Base-by-base conservation (phyloP, 2,888 invertebrate species). In the Malachius bipustulatus region DNA sequence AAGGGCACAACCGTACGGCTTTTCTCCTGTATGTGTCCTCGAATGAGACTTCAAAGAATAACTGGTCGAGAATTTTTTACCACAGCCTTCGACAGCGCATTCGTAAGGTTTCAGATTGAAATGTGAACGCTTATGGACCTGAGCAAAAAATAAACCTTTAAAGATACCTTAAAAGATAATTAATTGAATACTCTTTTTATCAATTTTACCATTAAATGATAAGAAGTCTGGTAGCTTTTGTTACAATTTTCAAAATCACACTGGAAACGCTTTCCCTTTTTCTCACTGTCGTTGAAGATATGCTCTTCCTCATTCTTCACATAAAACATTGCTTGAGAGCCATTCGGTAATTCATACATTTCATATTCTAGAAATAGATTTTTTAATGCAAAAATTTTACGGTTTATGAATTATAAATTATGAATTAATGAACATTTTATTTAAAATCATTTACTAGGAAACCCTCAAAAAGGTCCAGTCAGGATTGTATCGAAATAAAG, bases 121-220 rank as follows among this genome's bases (percentile, higher is more conserved):
- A 46, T 71, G 71, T 33, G 59, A 63, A 36, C 70, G 55, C 47
- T 65, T 64, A 47, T 71, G 71, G 4, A 70, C 69, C 69, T 70
- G 43, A 4, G n/a, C n/a, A n/a, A 52, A 50, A 37, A 40, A 32
- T 38, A 27, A 39, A 39, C 27, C 14, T 14, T 2, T 3, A 3
- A 8, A 11, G 9, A 31, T 16, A 31, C 30, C 9, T 6, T 33
- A 33, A 28, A 32, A n/a, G 34, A 30, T 14, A 31, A 16, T 13
- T 16, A 26, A 30, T 19, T 24, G 2, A 8, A 35, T n/a, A 36
- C 9, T 27, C 8, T 33, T 31, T 11, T 15, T 31, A 14, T 14
- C 15, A 30, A 30, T 39, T 42, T 49, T 51, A 68, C 70, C 49
- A 65, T 64, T 33, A 70, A 56, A 54, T 69, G 68, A 51, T 69